Conservation (phyloP, 2,797 vertebrate genomes). For the Alectoris magna region DNA sequence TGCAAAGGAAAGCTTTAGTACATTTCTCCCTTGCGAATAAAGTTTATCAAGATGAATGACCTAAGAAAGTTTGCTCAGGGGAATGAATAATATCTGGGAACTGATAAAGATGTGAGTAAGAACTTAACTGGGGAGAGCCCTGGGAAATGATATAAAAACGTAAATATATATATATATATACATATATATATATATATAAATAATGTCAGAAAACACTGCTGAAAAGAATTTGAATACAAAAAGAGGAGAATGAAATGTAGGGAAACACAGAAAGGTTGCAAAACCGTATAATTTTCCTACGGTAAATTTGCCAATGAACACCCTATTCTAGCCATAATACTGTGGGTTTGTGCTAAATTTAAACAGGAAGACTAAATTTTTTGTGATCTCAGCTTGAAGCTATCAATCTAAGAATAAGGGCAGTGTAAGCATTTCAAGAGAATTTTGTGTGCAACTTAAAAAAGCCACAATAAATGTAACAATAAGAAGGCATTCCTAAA, state of each 20-base stretch:
- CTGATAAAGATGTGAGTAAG: not conserved
- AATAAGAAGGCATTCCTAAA: not conserved
- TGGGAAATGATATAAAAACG: not conserved
- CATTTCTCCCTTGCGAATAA: not conserved
- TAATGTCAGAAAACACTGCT: not conserved
- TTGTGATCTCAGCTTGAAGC: not conserved
- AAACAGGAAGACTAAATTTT: constrained; percentile 17
- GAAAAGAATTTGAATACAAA: not conserved
- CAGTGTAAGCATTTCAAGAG: not conserved
- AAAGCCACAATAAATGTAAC: not conserved
- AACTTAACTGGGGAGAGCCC: not conserved
- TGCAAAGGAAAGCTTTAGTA: not conserved
- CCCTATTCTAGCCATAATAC: constrained; percentile 11
- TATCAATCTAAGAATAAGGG: constrained; percentile 17
- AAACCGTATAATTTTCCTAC: constrained; percentile 23
- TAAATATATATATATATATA: not conserved
- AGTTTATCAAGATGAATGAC: not conserved
- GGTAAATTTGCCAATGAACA: constrained; percentile 34
- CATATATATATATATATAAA: not conserved
- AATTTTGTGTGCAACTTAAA: not conserved
- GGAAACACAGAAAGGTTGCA: not conserved
- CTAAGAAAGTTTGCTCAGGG: not conserved
- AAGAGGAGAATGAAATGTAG: not conserved
- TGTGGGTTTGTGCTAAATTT: constrained; percentile 32
- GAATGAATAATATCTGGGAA: not conserved